Base-by-base conservation (phyloP, 2,113 vertebrate species). In the Phylloscopus whistleri region DNA sequence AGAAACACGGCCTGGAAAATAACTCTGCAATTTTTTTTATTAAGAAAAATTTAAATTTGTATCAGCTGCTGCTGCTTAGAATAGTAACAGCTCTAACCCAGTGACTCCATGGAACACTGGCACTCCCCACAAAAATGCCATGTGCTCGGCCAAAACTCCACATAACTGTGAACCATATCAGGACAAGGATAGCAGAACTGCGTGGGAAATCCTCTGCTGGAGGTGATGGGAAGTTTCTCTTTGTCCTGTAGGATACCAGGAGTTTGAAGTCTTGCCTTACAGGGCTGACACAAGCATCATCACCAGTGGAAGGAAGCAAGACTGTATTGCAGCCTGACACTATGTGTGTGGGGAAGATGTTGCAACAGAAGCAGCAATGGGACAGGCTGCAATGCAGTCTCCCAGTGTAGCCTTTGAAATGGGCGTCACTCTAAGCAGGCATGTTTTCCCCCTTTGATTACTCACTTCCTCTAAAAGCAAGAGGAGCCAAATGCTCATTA, bases 381-480 rank as follows among this genome's bases (percentile, higher is more conserved):
- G 31, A 70, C 64, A 59, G 68, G 48, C 95, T 93, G 96, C 88
- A 90, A 37, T 24, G 15, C 59, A 88, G 75, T 72, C 39, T 63
- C 22, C 48, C 60, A 67, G 27, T 26, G 30, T 0, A 88, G 80
- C 51, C 85, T 94, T 90, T 68, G 60, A 41, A 72, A 93, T 51
- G 56, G 88, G 72, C 19, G 43, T 93, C 72, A 53, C 77, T 88
- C 87, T 70, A 79, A 75, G 72, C 10, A 68, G 30, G 75, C 55
- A 31, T 92, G 64, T 93, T 84, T 90, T 96, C 75, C 59, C 86
- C 74, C 59, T 93, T 90, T 94, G 83, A 93, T 95, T 95, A 92
- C 86, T 97, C 94, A 95, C 89, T 94, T 84, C 91, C 95, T 93
- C 70, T 94, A 89, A 94, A 90, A 68, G 59, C 91, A 92, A 96